Percentiles rank a stretch among this genome's conserved stretches.
Conservation (phyloP, 2,113 vertebrate genomes). For the Meles meles region DNA sequence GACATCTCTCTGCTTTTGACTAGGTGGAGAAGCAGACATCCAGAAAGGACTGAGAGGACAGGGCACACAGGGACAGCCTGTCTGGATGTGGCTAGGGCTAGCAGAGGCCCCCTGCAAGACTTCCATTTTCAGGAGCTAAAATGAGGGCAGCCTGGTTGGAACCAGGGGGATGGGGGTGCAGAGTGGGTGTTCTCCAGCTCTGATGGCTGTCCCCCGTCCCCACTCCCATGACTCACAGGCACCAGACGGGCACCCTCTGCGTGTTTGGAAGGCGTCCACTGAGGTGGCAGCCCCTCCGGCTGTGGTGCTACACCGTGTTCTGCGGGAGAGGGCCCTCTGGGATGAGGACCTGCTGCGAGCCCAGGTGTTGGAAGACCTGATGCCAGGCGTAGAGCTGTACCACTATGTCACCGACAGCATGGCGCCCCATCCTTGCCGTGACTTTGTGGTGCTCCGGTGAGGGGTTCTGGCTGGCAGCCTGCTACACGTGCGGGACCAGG, state of each 20-base stretch:
- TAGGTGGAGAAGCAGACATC: neutral
- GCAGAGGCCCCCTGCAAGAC: neutral
- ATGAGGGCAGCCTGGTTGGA: neutral
- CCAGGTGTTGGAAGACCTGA: constrained; percentile 86
- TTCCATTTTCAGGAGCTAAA: neutral
- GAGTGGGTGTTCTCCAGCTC: neutral
- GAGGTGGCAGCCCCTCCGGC: constrained; percentile 85
- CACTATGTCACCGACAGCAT: constrained; percentile 90
- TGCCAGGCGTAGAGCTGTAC: constrained; percentile 86
- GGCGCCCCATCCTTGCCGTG: constrained; percentile 87
- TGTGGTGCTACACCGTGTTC: constrained; percentile 85
- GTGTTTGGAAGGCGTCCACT: constrained; percentile 87
- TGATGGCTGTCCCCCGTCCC: neutral
- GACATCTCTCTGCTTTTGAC: neutral
- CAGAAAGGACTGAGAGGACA: neutral
- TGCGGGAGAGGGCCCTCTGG: constrained; percentile 90
- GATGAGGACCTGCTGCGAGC: constrained; percentile 90
- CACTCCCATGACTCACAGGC: constrained; percentile 70
- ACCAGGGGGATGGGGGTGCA: neutral
- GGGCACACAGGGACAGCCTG: neutral
- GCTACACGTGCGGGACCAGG: neutral
- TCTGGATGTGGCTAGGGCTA: neutral
- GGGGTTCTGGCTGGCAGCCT: neutral
- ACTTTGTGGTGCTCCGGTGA: constrained; percentile 89
- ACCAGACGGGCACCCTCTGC: constrained; percentile 85